phyloP scores from a whole-genome alignment of 2,113 vertebrate genomes.

The Colaptes auratus region DNA sequence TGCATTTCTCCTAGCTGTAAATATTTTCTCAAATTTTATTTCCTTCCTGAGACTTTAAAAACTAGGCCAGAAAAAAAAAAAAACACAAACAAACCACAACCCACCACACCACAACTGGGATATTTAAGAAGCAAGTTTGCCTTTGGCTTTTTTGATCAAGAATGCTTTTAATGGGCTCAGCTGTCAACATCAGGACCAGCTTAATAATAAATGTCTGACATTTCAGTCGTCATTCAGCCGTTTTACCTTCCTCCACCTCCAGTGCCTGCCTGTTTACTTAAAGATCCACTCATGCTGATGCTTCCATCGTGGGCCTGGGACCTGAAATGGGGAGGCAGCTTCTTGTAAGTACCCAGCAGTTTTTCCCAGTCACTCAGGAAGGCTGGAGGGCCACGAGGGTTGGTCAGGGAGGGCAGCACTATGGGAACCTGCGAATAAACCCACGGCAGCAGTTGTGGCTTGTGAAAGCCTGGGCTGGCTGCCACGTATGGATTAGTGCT shows the following conservation, averaged over 20 bases:
- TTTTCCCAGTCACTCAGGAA: background rate
- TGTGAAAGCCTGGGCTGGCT: background rate
- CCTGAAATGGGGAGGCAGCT: background rate
- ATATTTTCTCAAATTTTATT: slow-evolving; percentile 3
- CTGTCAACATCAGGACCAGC: background rate
- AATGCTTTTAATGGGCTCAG: slow-evolving; percentile 36
- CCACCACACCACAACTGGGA: background rate
- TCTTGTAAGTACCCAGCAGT: background rate
- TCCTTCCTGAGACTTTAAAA: slow-evolving; percentile 28
- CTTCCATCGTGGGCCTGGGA: background rate
- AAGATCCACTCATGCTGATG: background rate
- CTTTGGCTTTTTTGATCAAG: slow-evolving; percentile 51
- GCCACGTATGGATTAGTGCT: background rate
- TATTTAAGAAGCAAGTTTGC: slow-evolving; percentile 45
- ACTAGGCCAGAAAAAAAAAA: slow-evolving; percentile 26
- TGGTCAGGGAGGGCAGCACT: background rate
- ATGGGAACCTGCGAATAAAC: slow-evolving; percentile 17
- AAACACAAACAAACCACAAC: too few relatives aligned
- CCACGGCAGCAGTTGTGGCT: background rate
- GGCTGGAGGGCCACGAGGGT: background rate
- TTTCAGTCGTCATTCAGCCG: slow-evolving; percentile 6
- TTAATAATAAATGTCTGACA: slow-evolving; percentile 51
- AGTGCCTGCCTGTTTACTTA: background rate
- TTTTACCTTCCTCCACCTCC: background rate
- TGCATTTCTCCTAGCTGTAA: background rate